Percentiles rank a stretch among this genome's conserved stretches.
Conservation (phyloP, 2,113 vertebrate genomes). For the Ivindomyrus marchei region DNA sequence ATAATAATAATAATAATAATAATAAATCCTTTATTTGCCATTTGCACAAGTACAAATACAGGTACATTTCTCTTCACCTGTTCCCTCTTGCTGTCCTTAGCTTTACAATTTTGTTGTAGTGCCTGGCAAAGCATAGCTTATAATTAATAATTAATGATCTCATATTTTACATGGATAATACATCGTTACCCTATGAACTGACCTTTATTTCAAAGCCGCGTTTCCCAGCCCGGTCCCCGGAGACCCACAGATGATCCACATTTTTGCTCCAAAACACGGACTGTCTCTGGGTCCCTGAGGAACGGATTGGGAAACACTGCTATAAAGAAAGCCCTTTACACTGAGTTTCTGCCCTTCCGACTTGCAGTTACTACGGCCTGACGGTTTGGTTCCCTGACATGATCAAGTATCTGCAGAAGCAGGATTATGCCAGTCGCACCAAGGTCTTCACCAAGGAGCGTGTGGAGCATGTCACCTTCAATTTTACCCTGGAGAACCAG, state of each 20-base stretch:
- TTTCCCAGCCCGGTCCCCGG: neutral
- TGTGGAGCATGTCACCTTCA: constrained; percentile 89
- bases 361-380: constrained; percentile 87
- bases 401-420: constrained; percentile 91
- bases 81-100: neutral
- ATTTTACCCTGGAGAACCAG: constrained; percentile 97
- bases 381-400: constrained; percentile 98
- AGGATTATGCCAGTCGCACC: constrained; percentile 81
- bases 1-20: no score
- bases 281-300: neutral
- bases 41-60: neutral
- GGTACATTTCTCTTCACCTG: neutral
- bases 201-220: neutral
- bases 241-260: neutral
- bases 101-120: neutral
- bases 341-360: neutral
- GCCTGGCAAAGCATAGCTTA: neutral
- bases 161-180: neutral
- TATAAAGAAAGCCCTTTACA: neutral
- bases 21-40: neutral
- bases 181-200: neutral
- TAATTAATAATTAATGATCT: neutral
- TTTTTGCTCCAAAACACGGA: neutral
- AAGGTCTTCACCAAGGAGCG: constrained; percentile 82
- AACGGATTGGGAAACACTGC: neutral